These are phyloP conservation scores for Ernsta delagoae DNA, from an alignment of 2,888 invertebrate species.

Conservation along the genomic window DNA sequence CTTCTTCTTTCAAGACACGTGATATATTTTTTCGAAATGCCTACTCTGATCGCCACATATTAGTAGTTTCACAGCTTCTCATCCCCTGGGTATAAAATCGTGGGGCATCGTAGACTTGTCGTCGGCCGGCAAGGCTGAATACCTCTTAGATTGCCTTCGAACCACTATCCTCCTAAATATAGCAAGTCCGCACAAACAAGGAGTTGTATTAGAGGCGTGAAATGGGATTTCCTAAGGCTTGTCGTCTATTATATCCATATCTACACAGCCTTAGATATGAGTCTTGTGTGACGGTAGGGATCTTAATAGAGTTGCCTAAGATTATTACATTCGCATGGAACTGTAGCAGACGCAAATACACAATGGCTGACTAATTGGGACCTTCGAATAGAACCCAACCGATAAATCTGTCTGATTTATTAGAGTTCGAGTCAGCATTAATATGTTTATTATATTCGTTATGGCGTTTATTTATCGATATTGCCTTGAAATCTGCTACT, in stretches of 20 bases:
- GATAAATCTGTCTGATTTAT: conserved; percentile 42
- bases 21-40: neutral
- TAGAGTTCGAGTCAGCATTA: conserved; percentile 33
- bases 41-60: conserved; percentile 23
- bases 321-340: conserved; percentile 53
- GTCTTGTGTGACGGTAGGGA: conserved; percentile 45
- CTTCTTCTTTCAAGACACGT: neutral
- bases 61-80: conserved; percentile 49
- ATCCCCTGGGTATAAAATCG: conserved; percentile 73
- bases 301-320: conserved; percentile 57
- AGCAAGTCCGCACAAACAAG: conserved; percentile 70
- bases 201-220: conserved; percentile 68
- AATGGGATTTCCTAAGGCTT: conserved; percentile 62
- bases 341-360: conserved; percentile 51
- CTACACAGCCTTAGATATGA: conserved; percentile 29
- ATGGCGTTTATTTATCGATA: conserved; percentile 32
- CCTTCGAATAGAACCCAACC: conserved; percentile 36
- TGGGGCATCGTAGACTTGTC: conserved; percentile 66
- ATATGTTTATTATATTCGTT: conserved; percentile 34
- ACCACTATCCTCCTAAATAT: conserved; percentile 76
- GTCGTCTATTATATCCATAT: conserved; percentile 22
- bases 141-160: conserved; percentile 78
- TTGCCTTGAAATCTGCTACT: conserved; percentile 13
- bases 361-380: conserved; percentile 53
- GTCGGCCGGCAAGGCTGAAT: conserved; percentile 69